A percentile compares a stretch with the other conserved stretches of the same genome.
Conservation (phyloP, 2,797 vertebrate species). For the Philypnodon macrostomus region DNA sequence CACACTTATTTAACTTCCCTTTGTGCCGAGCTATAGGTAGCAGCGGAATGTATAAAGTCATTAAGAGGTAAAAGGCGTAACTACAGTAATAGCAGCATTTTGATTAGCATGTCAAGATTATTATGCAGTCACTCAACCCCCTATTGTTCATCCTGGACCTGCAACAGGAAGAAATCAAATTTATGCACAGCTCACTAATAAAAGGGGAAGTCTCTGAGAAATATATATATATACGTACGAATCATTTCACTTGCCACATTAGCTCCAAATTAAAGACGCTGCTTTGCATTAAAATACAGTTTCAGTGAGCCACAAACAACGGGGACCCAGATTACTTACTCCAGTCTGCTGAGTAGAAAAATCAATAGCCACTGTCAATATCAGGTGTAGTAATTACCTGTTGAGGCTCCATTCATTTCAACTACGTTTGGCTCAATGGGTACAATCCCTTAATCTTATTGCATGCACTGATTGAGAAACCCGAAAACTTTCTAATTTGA, state of each 20-base stretch:
- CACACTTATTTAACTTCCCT: constrained; percentile 5
- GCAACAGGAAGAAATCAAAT: constrained; percentile 26
- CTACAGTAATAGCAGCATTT: constrained; percentile 41
- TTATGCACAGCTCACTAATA: constrained; percentile 18
- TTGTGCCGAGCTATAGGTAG: constrained; percentile 4
- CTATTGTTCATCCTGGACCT: constrained; percentile 27
- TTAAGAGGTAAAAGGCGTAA: constrained; percentile 29
- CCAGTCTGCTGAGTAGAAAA: constrained; percentile 79
- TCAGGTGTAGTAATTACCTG: constrained; percentile 96
- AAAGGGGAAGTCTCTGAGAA: constrained; percentile 13
- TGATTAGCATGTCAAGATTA: constrained; percentile 43
- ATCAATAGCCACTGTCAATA: constrained; percentile 92
- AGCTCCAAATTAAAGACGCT: constrained; percentile 4
- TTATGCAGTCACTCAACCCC: constrained; percentile 43
- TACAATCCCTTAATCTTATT: constrained; percentile 99
- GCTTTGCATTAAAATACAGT: constrained; percentile 11
- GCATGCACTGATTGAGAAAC: constrained; percentile 89
- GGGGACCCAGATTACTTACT: constrained; percentile 81
- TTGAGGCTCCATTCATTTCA: constrained; percentile 91
- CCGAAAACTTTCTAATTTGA: constrained; percentile 93
- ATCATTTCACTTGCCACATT: constrained; percentile 7
- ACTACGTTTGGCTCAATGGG: constrained; percentile 95
- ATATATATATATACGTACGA: constrained; percentile 16
- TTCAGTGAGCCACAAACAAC: constrained; percentile 17
- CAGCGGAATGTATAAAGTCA: constrained; percentile 25